Base-by-base conservation (phyloP, 2,888 invertebrate genomes). In the Cremastinae sp. region DNA sequence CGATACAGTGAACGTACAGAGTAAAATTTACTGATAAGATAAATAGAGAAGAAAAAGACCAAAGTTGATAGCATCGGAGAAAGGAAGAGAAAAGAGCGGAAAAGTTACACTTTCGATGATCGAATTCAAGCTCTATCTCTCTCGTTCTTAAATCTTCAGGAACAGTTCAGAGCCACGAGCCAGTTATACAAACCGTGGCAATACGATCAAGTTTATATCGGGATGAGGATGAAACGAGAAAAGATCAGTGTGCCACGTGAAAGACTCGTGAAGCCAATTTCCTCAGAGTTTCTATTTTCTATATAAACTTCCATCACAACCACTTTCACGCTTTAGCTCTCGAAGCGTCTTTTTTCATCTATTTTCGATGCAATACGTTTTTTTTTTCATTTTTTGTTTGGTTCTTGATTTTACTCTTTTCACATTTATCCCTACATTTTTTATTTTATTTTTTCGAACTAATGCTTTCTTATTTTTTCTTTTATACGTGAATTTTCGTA, bases 171-270 rank as follows among this genome's bases (percentile, higher is more conserved):
- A 12, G 20, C 38, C 47, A 22, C 16, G 54, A 12, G 16, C 41
- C 28, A 28, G 43, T 66, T 75, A 71, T 59, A n/a, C n/a, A 69
- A 64, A 69, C 58, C 12, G 18, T 59, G 41, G 18, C 51, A 59
- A 65, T 61, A 61, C 49, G 61, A 69, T 36, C 61, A 54, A 66
- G 69, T 77, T 77, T 77, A 77, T 74, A 77, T 70, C 69, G 56
- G 65, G 64, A 76, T 49, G 45, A 47, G 54, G 58, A 65, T 47
- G 59, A 43, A 70, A 64, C 59, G 45, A 58, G 64, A 47, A 58
- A 69, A 73, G 34, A 65, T 73, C 41, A 54, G 56, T 54, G 58
- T 34, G 68, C 61, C 77, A 77, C 77, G 77, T 74, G 73, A 66
- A 66, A 69, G 54, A 70, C 47, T 59, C 77, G 68, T 77, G 77